Evolutionary conservation across 2,888 invertebrate species (phyloP).

Genomic region (Labia minor): DNA sequence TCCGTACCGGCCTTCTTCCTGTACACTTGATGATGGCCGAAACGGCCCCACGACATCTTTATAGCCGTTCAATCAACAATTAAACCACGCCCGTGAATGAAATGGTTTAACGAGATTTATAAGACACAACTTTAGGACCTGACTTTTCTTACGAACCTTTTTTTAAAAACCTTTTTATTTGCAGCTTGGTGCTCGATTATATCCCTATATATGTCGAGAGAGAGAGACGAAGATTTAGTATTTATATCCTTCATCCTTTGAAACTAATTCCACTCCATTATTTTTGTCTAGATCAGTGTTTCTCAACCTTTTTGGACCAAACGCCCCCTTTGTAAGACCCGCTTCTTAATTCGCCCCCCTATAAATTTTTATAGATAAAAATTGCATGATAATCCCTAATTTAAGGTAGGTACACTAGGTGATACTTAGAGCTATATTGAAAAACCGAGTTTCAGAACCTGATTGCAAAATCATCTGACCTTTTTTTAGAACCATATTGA

Average conservation of each 20-base stretch:
- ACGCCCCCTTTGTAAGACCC: too few relatives aligned
- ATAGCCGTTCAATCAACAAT: slow-evolving; percentile 8
- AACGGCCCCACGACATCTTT: neutral
- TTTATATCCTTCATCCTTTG: neutral
- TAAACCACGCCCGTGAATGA: slow-evolving; percentile 8
- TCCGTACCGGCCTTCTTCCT: neutral
- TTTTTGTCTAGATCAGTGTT: too few relatives aligned
- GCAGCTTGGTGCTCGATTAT: slow-evolving; percentile 13
- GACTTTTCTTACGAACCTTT: neutral
- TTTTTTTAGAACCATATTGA: too few relatives aligned
- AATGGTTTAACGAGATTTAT: slow-evolving; percentile 13
- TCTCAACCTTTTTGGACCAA: too few relatives aligned
- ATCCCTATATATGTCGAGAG: neutral
- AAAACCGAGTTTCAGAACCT: too few relatives aligned
- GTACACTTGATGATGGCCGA: slow-evolving; percentile 8
- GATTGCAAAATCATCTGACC: too few relatives aligned
- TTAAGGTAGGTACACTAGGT: too few relatives aligned
- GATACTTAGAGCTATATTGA: too few relatives aligned
- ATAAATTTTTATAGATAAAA: too few relatives aligned
- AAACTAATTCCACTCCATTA: too few relatives aligned
- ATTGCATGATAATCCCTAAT: too few relatives aligned
- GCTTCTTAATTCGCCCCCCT: too few relatives aligned
- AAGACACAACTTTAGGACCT: neutral
- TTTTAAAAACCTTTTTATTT: slow-evolving; percentile 15
- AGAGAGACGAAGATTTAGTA: slow-evolving; percentile 16